Conservation (phyloP, 2,113 vertebrate genomes). For the Thermophis baileyi region DNA sequence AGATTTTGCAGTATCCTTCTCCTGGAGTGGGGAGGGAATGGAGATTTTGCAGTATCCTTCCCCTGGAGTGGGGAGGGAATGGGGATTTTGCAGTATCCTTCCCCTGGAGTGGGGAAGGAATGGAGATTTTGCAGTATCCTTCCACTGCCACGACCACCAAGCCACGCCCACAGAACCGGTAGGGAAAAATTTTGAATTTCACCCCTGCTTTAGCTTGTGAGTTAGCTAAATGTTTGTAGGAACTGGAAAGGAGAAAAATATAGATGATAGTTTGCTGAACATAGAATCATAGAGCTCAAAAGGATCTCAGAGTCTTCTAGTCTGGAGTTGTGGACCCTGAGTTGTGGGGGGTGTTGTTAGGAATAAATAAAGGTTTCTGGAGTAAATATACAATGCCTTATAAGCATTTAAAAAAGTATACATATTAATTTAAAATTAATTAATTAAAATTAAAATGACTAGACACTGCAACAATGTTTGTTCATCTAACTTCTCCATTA, state of each 20-base stretch:
- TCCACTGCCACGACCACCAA: too few relatives aligned
- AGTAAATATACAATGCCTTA: not conserved
- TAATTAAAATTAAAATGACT: not conserved
- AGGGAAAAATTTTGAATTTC: too few relatives aligned
- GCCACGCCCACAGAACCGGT: too few relatives aligned
- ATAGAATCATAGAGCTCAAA: not conserved
- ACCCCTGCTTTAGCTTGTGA: not conserved
- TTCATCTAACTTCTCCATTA: not conserved
- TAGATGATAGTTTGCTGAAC: not conserved
- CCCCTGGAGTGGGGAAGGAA: too few relatives aligned
- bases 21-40: too few relatives aligned
- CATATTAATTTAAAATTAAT: not conserved
- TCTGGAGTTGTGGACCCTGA: not conserved
- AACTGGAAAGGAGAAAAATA: not conserved
- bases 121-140: too few relatives aligned
- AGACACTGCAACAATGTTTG: not conserved
- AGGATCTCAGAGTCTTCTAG: not conserved
- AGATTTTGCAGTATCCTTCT: too few relatives aligned
- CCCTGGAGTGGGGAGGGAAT: too few relatives aligned
- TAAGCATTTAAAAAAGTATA: not conserved
- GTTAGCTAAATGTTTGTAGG: not conserved
- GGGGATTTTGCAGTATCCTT: too few relatives aligned
- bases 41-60: too few relatives aligned
- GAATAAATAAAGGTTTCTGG: not conserved
- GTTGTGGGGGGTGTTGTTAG: not conserved